Conservation (phyloP, 2,888 invertebrate species). For the Drosophila mayaguana region DNA sequence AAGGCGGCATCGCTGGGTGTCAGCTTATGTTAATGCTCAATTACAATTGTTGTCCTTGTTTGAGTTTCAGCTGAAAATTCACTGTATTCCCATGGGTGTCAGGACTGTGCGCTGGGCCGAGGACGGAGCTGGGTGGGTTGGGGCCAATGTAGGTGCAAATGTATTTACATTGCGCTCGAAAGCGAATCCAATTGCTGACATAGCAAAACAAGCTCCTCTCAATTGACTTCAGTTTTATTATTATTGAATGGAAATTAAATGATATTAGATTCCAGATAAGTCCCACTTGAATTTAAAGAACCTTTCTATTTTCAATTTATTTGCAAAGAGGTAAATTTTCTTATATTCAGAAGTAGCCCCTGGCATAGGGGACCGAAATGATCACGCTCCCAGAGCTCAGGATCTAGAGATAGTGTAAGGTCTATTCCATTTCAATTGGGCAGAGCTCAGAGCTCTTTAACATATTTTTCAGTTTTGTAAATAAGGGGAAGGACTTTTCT, state of each 20-base stretch:
- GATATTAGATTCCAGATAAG: neutral
- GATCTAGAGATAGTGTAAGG: too few species aligned
- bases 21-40: constrained; percentile 77
- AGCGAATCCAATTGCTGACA: constrained; percentile 44
- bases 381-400: too few species aligned
- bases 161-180: constrained; percentile 38
- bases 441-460: neutral
- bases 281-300: neutral
- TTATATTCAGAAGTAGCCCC: neutral
- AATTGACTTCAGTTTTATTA: constrained; percentile 33
- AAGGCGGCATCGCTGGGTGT: constrained; percentile 27
- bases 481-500: neutral
- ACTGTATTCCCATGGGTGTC: constrained; percentile 30
- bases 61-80: constrained; percentile 69
- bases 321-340: neutral
- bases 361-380: too few species aligned
- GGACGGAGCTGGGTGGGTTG: too few species aligned
- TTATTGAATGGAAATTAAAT: constrained; percentile 11
- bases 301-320: neutral
- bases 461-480: neutral
- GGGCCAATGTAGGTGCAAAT: constrained; percentile 39
- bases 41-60: constrained; percentile 76
- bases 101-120: neutral
- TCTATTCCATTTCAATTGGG: too few species aligned
- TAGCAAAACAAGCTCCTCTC: constrained; percentile 16